Conservation (phyloP, 1,140 invertebrate species). For the Bombyx mandarina region DNA sequence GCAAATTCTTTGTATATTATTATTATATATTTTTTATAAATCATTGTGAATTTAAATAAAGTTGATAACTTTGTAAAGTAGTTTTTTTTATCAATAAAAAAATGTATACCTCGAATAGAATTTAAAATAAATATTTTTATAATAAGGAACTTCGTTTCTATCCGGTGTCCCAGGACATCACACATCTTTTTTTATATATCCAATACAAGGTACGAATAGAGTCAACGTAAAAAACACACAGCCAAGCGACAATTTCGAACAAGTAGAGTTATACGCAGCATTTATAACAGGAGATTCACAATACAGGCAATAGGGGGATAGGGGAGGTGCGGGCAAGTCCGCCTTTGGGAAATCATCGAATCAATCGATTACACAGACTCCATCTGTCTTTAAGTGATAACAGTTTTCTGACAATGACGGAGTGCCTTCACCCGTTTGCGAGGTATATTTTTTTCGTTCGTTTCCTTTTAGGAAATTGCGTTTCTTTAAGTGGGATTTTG, state of each 20-base stretch:
- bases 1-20: too few species aligned
- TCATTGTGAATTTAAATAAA: too few species aligned
- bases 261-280: not conserved
- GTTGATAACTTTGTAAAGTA: too few species aligned
- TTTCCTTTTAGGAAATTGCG: constrained; percentile 8
- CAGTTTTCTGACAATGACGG: constrained; percentile 10
- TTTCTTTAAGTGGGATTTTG: constrained; percentile 1
- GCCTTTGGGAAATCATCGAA: constrained; percentile 12
- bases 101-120: too few species aligned
- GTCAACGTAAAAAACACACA: not conserved
- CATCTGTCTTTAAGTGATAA: constrained; percentile 18
- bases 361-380: constrained; percentile 10
- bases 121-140: too few species aligned
- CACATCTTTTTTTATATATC: too few species aligned
- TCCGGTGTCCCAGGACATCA: too few species aligned
- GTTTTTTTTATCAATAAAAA: too few species aligned
- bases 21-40: too few species aligned
- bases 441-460: constrained; percentile 6
- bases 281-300: not conserved
- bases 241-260: not conserved
- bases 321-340: constrained; percentile 4
- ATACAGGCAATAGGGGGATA: constrained; percentile 9
- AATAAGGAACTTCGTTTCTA: too few species aligned
- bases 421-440: constrained; percentile 9
- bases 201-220: too few species aligned